Base-by-base conservation (phyloP, 2,888 invertebrate genomes). In the Calliphora vomitoria region DNA sequence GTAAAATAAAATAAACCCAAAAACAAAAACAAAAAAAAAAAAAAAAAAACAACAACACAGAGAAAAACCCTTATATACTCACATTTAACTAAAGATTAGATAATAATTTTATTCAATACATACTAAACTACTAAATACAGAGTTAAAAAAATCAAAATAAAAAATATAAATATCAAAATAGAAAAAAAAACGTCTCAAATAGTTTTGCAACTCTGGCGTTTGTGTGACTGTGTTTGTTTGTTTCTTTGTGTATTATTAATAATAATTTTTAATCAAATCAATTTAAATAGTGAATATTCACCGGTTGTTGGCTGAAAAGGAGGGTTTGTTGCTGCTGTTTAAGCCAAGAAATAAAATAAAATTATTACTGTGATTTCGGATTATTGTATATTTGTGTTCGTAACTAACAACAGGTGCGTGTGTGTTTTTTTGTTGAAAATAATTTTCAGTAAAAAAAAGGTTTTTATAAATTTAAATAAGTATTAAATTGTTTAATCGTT, bases 331-430 rank as follows among this genome's bases (percentile, higher is more conserved):
- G 55, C 35, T 71, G 62, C 64, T 64, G 47, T 68, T 31, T 50
- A 76, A 79, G 64, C 38, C 25, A 72, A 58, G 44, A 74, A 58
- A 84, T 84, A 79, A 85, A 58, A 80, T 74, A 69, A 75, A 72
- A 68, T 47, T 76, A 75, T 53, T 47, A 55, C 53, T 75, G 69
- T 55, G 62, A 80, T 62, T 76, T 69, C 60, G 62, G 60, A 75
- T 71, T 55, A 71, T 75, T 75, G 15, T 35, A 44, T 71, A 78
- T 78, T 78, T 75, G 69, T 69, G 55, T 69, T 81, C 80, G 74
- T 69, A 50, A 68, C 84, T 44, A 80, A 53, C 62, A 75, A 75
- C 85, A 85, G 75, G 75, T 85, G 85, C 80, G 85, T 85, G 74
- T 20, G 58, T 58, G 20, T 53, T 60, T 58, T 20, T 71, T 64